Conservation (phyloP, 2,888 invertebrate genomes). For the Chouioia cunea region DNA sequence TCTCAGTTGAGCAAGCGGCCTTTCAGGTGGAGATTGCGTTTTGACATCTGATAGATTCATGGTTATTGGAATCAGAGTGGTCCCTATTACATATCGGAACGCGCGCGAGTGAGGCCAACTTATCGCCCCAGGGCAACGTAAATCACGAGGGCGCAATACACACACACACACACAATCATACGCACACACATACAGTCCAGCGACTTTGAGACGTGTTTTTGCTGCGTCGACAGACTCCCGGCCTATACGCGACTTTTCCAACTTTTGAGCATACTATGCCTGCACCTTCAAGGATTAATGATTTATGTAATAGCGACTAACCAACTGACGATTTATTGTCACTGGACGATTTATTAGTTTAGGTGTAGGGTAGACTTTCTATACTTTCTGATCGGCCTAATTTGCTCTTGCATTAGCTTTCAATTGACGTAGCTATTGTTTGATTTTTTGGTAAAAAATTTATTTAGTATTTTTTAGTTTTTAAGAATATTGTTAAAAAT, state of each 20-base stretch:
- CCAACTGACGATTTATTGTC: slow-evolving; percentile 36
- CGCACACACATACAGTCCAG: slow-evolving; percentile 6
- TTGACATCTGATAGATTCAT: slow-evolving; percentile 84
- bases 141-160: slow-evolving; percentile 56
- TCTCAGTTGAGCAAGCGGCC: slow-evolving; percentile 58
- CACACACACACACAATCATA: too few species aligned
- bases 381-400: slow-evolving; percentile 21
- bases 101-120: slow-evolving; percentile 47
- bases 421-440: too few species aligned
- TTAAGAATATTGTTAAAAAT: too few species aligned
- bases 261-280: neutral
- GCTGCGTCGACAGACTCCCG: slow-evolving; percentile 47
- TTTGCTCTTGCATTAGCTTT: slow-evolving; percentile 26
- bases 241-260: slow-evolving; percentile 42
- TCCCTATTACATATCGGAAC: slow-evolving; percentile 53
- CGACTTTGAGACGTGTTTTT: slow-evolving; percentile 53
- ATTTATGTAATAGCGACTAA: slow-evolving; percentile 46
- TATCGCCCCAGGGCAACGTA: slow-evolving; percentile 61
- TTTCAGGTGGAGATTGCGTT: slow-evolving; percentile 76
- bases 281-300: slow-evolving; percentile 46
- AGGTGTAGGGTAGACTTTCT: neutral
- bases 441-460: too few species aligned
- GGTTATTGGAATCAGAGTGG: slow-evolving; percentile 79
- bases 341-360: slow-evolving; percentile 38
- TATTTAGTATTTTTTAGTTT: too few species aligned